phyloP scores from a whole-genome alignment of 1,140 invertebrate species.

The Lepidurus couesii region DNA sequence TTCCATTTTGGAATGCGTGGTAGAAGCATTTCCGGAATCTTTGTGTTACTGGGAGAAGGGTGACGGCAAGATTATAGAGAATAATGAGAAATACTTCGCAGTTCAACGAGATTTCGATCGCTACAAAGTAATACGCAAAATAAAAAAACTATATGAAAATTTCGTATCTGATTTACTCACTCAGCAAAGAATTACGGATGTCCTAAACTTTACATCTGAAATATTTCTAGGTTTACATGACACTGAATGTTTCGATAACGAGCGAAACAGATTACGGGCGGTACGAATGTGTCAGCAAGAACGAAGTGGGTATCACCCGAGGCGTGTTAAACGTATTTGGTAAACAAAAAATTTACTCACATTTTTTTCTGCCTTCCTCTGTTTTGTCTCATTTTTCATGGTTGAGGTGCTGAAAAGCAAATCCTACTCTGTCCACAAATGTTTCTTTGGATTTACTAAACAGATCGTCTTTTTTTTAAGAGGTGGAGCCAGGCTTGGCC shows the following conservation, averaged over 20 bases:
- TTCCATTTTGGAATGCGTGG: slow-evolving; percentile 55
- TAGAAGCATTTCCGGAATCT: slow-evolving; percentile 81
- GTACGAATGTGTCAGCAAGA: slow-evolving; percentile 78
- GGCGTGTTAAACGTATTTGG: slow-evolving; percentile 67
- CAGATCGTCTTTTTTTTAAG: slow-evolving; percentile 40
- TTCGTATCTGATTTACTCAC: too few species aligned
- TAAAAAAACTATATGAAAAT: neutral
- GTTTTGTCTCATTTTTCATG: neutral
- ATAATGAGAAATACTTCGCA: slow-evolving; percentile 60
- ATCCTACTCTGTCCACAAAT: too few species aligned
- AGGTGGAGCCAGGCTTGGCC: slow-evolving; percentile 47
- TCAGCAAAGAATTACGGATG: too few species aligned
- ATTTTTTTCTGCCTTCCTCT: neutral
- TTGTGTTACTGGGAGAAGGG: slow-evolving; percentile 76
- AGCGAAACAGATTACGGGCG: slow-evolving; percentile 58
- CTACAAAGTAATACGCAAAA: slow-evolving; percentile 48
- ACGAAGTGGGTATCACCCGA: slow-evolving; percentile 66
- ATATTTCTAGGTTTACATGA: slow-evolving; percentile 51
- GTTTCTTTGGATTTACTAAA: neutral
- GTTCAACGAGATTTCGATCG: slow-evolving; percentile 50
- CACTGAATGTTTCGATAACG: slow-evolving; percentile 64
- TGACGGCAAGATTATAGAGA: slow-evolving; percentile 67
- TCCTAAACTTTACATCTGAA: neutral
- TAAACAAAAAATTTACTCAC: slow-evolving; percentile 46
- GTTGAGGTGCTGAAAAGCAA: neutral